A percentile compares a stretch with the other conserved stretches of the same genome.
Conservation (phyloP, 1,140 invertebrate genomes). For the Nixonia krombeini region DNA sequence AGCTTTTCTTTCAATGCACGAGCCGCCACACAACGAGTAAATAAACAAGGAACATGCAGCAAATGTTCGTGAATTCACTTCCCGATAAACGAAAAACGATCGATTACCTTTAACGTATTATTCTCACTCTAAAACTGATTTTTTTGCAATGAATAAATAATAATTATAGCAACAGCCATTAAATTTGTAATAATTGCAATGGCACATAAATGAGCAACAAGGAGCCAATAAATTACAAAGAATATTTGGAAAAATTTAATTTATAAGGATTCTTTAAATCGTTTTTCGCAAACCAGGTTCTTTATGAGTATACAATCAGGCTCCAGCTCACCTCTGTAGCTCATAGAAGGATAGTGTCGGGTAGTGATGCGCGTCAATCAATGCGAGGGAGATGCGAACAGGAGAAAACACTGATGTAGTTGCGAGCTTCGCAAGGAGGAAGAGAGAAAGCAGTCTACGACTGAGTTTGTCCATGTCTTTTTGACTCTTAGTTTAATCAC, state of each 20-base stretch:
- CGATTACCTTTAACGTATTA: constrained; percentile 11
- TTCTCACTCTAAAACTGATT: neutral
- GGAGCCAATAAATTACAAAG: too few species aligned
- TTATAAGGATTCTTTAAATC: too few species aligned
- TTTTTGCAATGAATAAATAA: too few species aligned
- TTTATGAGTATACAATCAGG: constrained; percentile 58
- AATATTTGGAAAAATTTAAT: too few species aligned
- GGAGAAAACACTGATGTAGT: constrained; percentile 67
- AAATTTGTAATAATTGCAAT: too few species aligned
- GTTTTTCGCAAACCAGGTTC: too few species aligned
- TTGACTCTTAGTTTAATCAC: constrained; percentile 16
- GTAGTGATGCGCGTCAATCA: constrained; percentile 70
- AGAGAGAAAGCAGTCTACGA: constrained; percentile 48
- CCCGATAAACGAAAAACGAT: constrained; percentile 37
- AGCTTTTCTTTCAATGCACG: constrained; percentile 41
- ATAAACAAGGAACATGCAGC: constrained; percentile 46
- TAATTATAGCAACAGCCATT: too few species aligned
- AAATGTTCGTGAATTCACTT: constrained; percentile 43
- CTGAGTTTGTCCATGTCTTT: constrained; percentile 49
- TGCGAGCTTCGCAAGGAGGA: constrained; percentile 50
- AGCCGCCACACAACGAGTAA: neutral
- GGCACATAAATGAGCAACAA: too few species aligned
- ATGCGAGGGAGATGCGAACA: constrained; percentile 68
- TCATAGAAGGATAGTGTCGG: constrained; percentile 70
- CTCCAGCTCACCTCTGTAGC: constrained; percentile 71